Conservation (phyloP, 1,140 invertebrate species). For the Saccostrea glomerata region DNA sequence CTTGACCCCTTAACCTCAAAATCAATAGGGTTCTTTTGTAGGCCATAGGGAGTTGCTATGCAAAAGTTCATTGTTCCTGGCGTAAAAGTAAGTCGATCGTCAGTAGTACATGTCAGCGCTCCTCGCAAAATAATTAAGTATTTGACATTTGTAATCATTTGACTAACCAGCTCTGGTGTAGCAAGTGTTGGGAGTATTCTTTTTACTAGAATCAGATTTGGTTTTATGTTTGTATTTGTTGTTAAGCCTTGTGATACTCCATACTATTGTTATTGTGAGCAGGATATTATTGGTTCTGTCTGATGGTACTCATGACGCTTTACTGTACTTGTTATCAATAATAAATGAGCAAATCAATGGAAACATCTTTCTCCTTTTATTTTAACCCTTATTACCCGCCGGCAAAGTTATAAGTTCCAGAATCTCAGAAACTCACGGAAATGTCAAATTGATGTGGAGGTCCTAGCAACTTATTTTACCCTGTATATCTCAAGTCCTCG, state of each 20-base stretch:
- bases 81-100: too few relatives aligned
- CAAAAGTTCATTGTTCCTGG: too few relatives aligned
- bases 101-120: too few relatives aligned
- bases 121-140: background rate
- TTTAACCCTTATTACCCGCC: too few relatives aligned
- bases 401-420: too few relatives aligned
- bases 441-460: too few relatives aligned
- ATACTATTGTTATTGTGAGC: constrained; percentile 34
- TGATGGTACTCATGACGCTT: constrained; percentile 33
- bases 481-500: too few relatives aligned
- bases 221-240: constrained; percentile 37
- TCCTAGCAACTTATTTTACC: too few relatives aligned
- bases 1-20: too few relatives aligned
- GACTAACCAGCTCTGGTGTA: constrained; percentile 12
- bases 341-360: constrained; percentile 20
- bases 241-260: constrained; percentile 37
- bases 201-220: constrained; percentile 19
- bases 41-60: too few relatives aligned
- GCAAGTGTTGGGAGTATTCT: constrained; percentile 17
- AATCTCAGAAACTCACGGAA: too few relatives aligned
- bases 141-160: constrained; percentile 15
- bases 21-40: too few relatives aligned
- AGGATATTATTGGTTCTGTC: constrained; percentile 34
- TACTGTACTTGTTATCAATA: constrained; percentile 22
- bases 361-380: background rate